These are phyloP conservation scores for Pristionchus exspectatus DNA, from an alignment of 2,888 invertebrate species.

Conservation along the genomic window DNA sequence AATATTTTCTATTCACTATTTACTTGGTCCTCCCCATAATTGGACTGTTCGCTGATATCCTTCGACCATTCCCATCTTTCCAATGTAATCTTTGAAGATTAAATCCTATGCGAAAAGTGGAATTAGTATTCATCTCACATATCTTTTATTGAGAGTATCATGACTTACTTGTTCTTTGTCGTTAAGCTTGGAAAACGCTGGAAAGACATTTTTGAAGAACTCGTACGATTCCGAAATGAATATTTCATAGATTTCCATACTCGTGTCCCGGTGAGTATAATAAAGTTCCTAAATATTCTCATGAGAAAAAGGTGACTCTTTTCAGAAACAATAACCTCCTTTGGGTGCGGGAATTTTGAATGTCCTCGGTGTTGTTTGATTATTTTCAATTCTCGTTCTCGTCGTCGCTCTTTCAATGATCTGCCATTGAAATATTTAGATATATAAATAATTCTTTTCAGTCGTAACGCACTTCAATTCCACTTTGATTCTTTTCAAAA, in stretches of 20 bases:
- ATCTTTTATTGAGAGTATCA: background rate
- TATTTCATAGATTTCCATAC: background rate
- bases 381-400: background rate
- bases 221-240: background rate
- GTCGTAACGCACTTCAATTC: constrained; percentile 1
- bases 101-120: background rate
- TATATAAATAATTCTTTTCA: background rate
- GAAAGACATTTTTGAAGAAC: constrained; percentile 1
- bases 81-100: constrained; percentile 35
- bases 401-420: background rate
- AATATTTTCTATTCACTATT: background rate
- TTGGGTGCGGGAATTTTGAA: background rate
- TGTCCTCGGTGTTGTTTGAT: background rate
- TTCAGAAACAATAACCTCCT: background rate
- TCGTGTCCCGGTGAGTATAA: background rate
- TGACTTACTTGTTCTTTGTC: background rate
- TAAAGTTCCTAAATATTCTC: background rate
- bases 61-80: constrained; percentile 8
- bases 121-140: too few species aligned
- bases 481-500: background rate
- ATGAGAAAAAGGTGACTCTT: too few species aligned
- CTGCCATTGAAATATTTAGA: background rate
- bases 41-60: background rate
- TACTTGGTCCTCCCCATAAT: background rate
- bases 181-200: background rate